Percentiles rank a stretch among this genome's conserved stretches.
Evolutionary conservation across 2,797 vertebrate genomes (phyloP).

Genomic region (Orestias chungarensis): DNA sequence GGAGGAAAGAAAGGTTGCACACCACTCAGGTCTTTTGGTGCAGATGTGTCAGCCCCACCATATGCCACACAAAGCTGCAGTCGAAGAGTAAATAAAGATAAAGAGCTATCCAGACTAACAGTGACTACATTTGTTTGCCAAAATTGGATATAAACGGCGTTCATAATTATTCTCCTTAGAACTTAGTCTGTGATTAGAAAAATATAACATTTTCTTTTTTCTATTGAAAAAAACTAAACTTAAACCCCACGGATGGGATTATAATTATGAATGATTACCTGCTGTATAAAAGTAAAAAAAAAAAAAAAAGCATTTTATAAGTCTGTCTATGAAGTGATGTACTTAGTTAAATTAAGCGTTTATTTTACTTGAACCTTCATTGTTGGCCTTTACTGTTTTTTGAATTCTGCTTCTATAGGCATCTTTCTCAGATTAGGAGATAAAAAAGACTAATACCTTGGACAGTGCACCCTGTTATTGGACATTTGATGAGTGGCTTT

Average conservation of each 20-base stretch:
- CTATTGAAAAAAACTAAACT: too few species aligned
- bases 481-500: conserved; percentile 75
- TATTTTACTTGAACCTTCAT: background rate
- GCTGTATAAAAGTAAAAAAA: background rate
- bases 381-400: background rate
- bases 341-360: conserved; percentile 13
- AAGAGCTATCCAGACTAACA: conserved; percentile 11
- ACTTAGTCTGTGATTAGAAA: too few species aligned
- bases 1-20: conserved; percentile 47
- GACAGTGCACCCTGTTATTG: conserved; percentile 48
- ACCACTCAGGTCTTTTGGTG: conserved; percentile 47
- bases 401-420: background rate
- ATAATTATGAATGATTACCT: background rate
- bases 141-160: background rate
- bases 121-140: background rate
- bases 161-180: background rate
- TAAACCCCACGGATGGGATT: background rate
- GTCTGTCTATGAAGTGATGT: conserved; percentile 14
- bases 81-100: conserved; percentile 24
- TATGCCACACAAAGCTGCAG: conserved; percentile 51
- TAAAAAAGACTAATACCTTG: conserved; percentile 57
- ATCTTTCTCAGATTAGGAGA: conserved; percentile 6
- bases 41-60: conserved; percentile 43
- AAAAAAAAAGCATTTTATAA: too few species aligned
- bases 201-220: too few species aligned